Conservation (phyloP, 2,888 invertebrate species). For the Thelaira solivaga region DNA sequence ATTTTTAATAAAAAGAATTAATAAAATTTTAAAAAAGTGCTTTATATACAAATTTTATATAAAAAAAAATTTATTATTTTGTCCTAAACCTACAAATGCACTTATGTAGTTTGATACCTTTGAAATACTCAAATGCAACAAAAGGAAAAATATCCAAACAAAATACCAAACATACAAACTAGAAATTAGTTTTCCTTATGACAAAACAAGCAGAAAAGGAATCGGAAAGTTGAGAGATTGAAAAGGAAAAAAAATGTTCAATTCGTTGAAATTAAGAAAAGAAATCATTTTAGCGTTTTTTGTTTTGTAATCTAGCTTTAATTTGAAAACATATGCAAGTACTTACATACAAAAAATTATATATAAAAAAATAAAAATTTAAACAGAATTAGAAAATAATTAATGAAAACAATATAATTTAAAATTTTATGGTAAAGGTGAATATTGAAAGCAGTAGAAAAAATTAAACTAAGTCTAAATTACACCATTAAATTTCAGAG, state of each 20-base stretch:
- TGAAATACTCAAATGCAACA: slow-evolving; percentile 17
- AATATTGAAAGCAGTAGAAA: background rate
- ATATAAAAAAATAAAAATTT: background rate
- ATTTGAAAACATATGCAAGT: slow-evolving; percentile 20
- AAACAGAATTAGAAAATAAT: slow-evolving; percentile 23
- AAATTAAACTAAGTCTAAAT: background rate
- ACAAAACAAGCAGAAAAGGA: background rate
- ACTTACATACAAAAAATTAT: background rate
- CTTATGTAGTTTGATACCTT: slow-evolving; percentile 47
- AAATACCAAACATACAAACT: background rate
- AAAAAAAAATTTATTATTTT: background rate
- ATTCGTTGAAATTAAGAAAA: slow-evolving; percentile 13
- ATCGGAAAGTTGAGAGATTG: slow-evolving; percentile 46
- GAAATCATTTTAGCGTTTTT: slow-evolving; percentile 51
- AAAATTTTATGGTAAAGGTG: background rate
- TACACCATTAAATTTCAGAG: too few relatives aligned
- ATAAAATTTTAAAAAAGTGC: slow-evolving; percentile 53
- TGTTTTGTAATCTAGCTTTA: slow-evolving; percentile 60
- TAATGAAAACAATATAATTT: slow-evolving; percentile 20
- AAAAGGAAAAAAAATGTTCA: slow-evolving; percentile 23
- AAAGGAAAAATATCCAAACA: too few relatives aligned
- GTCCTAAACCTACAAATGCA: slow-evolving; percentile 36
- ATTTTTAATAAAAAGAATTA: background rate
- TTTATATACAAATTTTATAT: slow-evolving; percentile 1
- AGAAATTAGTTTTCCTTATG: slow-evolving; percentile 3